Conservation (phyloP, 2,113 vertebrate species). For the Aptenodytes forsteri region DNA sequence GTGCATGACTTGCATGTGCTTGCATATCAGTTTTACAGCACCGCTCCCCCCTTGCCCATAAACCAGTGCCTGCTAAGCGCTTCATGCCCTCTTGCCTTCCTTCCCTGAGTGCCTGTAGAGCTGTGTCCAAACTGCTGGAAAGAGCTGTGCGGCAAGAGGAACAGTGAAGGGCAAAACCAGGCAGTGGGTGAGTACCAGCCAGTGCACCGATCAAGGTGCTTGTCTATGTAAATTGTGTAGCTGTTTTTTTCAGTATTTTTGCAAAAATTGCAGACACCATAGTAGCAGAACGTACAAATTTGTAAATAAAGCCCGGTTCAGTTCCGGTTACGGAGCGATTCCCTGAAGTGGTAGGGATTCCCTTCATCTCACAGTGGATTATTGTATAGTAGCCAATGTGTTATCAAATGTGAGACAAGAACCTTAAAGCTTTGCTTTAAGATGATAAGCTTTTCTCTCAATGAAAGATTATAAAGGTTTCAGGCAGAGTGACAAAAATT, state of each 20-base stretch:
- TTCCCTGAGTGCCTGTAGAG: neutral
- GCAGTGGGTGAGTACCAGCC: neutral
- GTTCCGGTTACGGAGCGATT: neutral
- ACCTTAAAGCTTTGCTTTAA: neutral
- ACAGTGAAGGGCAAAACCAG: neutral
- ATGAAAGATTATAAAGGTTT: neutral
- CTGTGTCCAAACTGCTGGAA: neutral
- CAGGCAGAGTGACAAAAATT: neutral
- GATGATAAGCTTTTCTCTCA: neutral
- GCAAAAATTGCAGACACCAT: neutral
- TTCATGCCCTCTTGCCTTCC: neutral
- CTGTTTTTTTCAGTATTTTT: neutral
- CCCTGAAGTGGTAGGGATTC: neutral
- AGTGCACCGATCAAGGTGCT: neutral
- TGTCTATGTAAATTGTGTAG: neutral
- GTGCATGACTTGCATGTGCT: neutral
- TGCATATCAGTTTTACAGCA: neutral
- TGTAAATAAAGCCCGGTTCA: neutral
- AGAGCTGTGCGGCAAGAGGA: neutral
- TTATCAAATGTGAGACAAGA: neutral
- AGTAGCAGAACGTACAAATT: neutral
- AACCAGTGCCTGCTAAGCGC: neutral
- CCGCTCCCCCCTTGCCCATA: neutral
- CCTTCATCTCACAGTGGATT: neutral
- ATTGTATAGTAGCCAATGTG: neutral